Base-by-base conservation (phyloP, 2,888 invertebrate species). In the Drosophila basisetae region DNA sequence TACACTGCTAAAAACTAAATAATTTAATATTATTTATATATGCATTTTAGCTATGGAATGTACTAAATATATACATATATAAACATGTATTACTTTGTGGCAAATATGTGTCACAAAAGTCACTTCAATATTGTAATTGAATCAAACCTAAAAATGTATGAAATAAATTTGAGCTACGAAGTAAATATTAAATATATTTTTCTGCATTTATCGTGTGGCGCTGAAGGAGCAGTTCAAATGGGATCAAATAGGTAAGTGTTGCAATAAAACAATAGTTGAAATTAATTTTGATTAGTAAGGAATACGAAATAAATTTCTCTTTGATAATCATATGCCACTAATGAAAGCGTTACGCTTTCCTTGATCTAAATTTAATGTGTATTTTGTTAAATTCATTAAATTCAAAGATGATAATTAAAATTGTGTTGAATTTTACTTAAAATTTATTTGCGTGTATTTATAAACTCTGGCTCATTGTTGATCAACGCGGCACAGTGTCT, bases 381-480 rank as follows among this genome's bases (percentile, higher is more conserved):
- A 11, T n/a, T n/a, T n/a, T 43, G 11, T 11, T 43, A 2, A n/a
- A 43, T 43, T 41, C 5, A 41, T 11, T n/a, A 18, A 39, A 41
- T n/a, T n/a, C 2, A 5, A n/a, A 39, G 9, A 18, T 11, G 11
- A 41, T 10, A 41, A n/a, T 41, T 41, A n/a, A 37, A 37, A 37
- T 2, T n/a, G 4, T 41, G n/a, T 16, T 47, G 10, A 13, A 30
- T 52, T 11, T 31, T 11, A 4, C 30, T 11, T 18, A 13, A 16
- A 22, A 43, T 43, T 58, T 43, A 22, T 43, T 58, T 41, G 43
- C 16, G 58, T 49, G 53, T 31, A 61, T 64, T 54, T 68, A 75
- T 83, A 82, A 85, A 88, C 84, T 88, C 85, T 82, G 78, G 82
- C 86, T 84, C 89, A 88, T 84, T 85, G 85, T 85, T 85, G 85